These are phyloP conservation scores for Sminthurides aquaticus DNA, from an alignment of 2,888 invertebrate genomes.

Conservation along the genomic window DNA sequence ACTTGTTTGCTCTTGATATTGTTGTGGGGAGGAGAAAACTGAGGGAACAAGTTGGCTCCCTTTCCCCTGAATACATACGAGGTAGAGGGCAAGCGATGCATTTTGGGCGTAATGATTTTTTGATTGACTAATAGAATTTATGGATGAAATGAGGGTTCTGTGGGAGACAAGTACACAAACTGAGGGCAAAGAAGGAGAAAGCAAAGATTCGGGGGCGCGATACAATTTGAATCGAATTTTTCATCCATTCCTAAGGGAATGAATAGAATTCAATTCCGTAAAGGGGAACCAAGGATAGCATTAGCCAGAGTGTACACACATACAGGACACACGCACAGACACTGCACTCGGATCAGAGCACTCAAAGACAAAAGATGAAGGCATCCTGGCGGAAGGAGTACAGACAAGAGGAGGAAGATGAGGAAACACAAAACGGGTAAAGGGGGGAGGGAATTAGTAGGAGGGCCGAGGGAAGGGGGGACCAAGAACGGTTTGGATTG, in stretches of 20 bases:
- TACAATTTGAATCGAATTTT: background rate
- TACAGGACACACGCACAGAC: background rate
- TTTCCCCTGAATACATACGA: background rate
- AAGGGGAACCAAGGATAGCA: background rate
- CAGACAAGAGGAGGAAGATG: too few relatives aligned
- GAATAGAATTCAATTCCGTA: background rate
- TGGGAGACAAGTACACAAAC: background rate
- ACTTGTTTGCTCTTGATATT: background rate
- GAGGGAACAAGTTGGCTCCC: background rate
- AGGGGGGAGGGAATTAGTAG: too few relatives aligned
- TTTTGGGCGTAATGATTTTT: conserved; percentile 20
- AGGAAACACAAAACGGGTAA: too few relatives aligned
- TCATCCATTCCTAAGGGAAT: background rate
- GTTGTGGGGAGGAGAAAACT: background rate
- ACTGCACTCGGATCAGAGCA: background rate
- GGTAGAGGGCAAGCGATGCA: background rate
- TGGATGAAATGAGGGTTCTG: background rate
- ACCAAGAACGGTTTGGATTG: too few relatives aligned
- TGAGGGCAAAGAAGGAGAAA: background rate
- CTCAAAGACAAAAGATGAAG: too few relatives aligned
- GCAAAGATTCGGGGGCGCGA: background rate
- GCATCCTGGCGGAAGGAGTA: too few relatives aligned
- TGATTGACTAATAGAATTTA: conserved; percentile 23
- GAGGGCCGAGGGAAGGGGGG: too few relatives aligned
- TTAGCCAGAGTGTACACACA: background rate